These are phyloP conservation scores for Zele albiditarsus DNA, from an alignment of 2,888 invertebrate genomes.

Conservation along the genomic window DNA sequence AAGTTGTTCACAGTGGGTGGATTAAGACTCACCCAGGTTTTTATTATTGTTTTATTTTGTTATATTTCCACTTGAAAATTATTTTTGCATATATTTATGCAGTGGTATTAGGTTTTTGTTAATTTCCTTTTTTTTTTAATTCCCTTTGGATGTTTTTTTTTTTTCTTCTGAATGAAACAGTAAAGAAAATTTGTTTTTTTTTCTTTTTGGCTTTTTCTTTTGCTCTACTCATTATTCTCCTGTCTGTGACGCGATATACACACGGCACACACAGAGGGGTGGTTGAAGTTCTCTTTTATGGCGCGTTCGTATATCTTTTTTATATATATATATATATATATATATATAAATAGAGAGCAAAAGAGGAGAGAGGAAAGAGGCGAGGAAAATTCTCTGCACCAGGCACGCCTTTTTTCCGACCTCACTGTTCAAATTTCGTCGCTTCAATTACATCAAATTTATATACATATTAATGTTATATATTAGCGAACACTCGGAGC, in stretches of 20 bases:
- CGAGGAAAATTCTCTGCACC: constrained; percentile 32
- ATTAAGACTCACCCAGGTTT: constrained; percentile 35
- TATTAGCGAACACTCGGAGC: neutral
- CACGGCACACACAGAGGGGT: constrained; percentile 27
- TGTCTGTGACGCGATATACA: constrained; percentile 7
- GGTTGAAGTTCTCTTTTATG: neutral
- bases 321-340: neutral
- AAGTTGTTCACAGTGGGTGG: constrained; percentile 22
- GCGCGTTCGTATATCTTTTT: neutral
- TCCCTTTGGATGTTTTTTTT: neutral
- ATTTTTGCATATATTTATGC: too few species aligned
- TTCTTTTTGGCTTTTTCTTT: constrained; percentile 3
- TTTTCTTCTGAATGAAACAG: neutral
- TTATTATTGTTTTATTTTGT: constrained; percentile 1
- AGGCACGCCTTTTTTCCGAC: constrained; percentile 41
- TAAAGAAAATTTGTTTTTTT: neutral
- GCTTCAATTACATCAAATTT: constrained; percentile 1
- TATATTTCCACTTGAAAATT: neutral
- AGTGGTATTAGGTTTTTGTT: neutral
- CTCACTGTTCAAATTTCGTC: constrained; percentile 13
- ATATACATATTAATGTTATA: neutral
- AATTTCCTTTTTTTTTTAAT: neutral
- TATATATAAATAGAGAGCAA: constrained; percentile 29
- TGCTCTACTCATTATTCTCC: constrained; percentile 10
- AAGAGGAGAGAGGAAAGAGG: constrained; percentile 34